Base-by-base conservation (phyloP, 2,888 invertebrate genomes). In the Drosophila ochracea region DNA sequence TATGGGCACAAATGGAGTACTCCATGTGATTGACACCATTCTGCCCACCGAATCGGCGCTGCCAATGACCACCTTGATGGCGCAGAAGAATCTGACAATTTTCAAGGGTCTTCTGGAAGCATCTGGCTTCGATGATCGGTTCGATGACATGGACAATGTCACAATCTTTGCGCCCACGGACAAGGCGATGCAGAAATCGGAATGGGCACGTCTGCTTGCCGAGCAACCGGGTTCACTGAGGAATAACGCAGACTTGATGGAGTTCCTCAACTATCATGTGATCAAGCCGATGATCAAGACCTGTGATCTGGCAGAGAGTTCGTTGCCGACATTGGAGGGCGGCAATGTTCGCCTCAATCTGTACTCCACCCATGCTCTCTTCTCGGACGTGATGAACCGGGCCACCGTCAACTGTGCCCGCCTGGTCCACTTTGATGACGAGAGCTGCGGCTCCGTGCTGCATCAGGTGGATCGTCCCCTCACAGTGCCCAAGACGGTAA, bases 1-100 rank as follows among this genome's bases (percentile, higher is more conserved):
- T 37, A 94, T 96, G 92, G 96, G 95, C 16, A 95, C 95, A 3
- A 96, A 97, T 92, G 97, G 96, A n/a, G 96, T 96, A 3, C 90
- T 97, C 35, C 96, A 96, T 91, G 93, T 95, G 35, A 94, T 96
- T 75, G 96, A 96, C 83, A 94, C 94, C 4, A 94, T 96, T 33
- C 91, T 96, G 53, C 94, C 96, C 62, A 96, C 96, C 0, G 95
- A 95, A 74, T 94, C 95, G 30, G 93, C 93, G 0, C 73, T 93
- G 57, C 93, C 94, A 4, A 84, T 93, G 54, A 91, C 92, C 33
- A 90, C 92, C 25, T 93, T 95, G 6, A 93, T 96, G 78, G 93
- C 94, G 65, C 94, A 94, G 66, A 94, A 95, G 76, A 96, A 96
- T 85, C 94, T 95, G 39, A 95, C 95, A 0, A 94, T 94, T 76